Percentiles rank a stretch among this genome's conserved stretches.
Conservation (phyloP, 53 echinoderm and acorn worm genomes). For the Holothuria scabra region DNA sequence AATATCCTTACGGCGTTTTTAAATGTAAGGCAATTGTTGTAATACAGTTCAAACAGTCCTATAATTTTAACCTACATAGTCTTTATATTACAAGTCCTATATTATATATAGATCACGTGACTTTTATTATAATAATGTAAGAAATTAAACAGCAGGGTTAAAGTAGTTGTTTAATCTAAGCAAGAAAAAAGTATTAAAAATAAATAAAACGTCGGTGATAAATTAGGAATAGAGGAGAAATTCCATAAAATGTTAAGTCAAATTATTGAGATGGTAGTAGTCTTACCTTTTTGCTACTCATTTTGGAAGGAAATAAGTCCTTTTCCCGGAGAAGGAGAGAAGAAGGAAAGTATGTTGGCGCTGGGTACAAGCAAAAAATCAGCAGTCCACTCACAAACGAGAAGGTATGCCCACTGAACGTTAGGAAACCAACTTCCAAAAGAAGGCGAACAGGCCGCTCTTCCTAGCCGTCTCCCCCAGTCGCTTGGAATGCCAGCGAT, state of each 20-base stretch:
- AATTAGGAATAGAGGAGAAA: too few species aligned
- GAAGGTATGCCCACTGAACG: conserved; percentile 43
- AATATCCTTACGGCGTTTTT: too few species aligned
- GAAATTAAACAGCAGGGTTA: too few species aligned
- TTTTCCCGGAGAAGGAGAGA: background rate
- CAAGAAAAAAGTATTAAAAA: too few species aligned
- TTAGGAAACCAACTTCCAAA: conserved; percentile 46
- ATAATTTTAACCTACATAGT: too few species aligned
- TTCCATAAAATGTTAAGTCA: background rate
- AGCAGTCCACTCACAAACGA: conserved; percentile 30
- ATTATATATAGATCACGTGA: too few species aligned
- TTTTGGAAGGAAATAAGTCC: conserved; percentile 4
- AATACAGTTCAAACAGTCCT: too few species aligned
- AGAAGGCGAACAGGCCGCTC: conserved; percentile 26
- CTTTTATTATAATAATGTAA: too few species aligned
- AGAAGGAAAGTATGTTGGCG: background rate
- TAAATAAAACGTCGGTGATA: too few species aligned
- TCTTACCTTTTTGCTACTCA: conserved; percentile 25
- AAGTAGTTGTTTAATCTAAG: too few species aligned
- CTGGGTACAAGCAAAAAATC: background rate
- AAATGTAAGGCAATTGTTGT: too few species aligned
- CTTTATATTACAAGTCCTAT: too few species aligned
- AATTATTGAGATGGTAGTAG: background rate
- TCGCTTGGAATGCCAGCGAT: conserved; percentile 16
- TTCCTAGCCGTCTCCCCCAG: background rate